Percentiles rank a stretch among this genome's conserved stretches.
These are phyloP conservation scores for Chrysogorgia sp. DNA, from an alignment of 92 coral and sea anemone species.

Conservation along the genomic window DNA sequence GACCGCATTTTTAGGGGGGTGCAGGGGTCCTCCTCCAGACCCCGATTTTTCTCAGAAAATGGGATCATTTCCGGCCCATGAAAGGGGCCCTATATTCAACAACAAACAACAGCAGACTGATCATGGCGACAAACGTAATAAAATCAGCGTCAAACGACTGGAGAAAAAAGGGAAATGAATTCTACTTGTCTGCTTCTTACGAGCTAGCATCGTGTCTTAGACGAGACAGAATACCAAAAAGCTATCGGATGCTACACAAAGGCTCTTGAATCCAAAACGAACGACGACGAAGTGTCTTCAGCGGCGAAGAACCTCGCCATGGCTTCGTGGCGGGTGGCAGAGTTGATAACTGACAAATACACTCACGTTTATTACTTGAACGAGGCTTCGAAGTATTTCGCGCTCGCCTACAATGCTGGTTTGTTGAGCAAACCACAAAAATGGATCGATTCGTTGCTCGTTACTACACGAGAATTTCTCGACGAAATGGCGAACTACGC, in stretches of 20 bases:
- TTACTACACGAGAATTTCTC: constrained; percentile 61
- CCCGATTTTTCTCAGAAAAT: too few relatives aligned
- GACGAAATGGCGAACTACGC: constrained; percentile 62
- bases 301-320: constrained; percentile 84
- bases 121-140: too few relatives aligned
- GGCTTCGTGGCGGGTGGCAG: constrained; percentile 77
- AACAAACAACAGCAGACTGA: too few relatives aligned
- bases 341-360: constrained; percentile 36
- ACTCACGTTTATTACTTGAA: constrained; percentile 64
- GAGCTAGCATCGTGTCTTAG: constrained; percentile 9
- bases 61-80: too few relatives aligned
- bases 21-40: too few relatives aligned
- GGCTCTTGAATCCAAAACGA: constrained; percentile 37
- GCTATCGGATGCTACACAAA: constrained; percentile 37
- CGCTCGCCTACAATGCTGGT: constrained; percentile 60
- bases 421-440: constrained; percentile 52
- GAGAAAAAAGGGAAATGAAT: constrained; percentile 46
- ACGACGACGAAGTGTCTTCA: constrained; percentile 64
- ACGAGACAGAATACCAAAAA: constrained; percentile 35
- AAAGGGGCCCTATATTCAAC: too few relatives aligned
- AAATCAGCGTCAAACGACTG: constrained; percentile 24
- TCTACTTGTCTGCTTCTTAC: constrained; percentile 41
- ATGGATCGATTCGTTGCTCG: constrained; percentile 66
- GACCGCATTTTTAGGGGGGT: too few relatives aligned
- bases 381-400: constrained; percentile 69